phyloP scores from a whole-genome alignment of 2,888 invertebrate genomes.

The Cremastinae sp. region DNA sequence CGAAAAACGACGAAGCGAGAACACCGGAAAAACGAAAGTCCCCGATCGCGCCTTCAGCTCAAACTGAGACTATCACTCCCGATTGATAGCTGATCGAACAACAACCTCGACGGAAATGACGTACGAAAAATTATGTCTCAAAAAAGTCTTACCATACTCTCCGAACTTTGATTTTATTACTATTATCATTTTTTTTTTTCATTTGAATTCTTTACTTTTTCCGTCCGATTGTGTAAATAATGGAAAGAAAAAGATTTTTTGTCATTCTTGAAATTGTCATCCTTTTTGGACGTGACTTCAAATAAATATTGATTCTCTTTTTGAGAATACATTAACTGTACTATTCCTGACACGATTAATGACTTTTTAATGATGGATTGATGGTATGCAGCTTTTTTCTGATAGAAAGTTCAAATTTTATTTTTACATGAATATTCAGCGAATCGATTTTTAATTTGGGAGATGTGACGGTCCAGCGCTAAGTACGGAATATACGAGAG shows the following conservation, averaged over 20 bases:
- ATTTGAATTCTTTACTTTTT: background rate
- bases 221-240: background rate
- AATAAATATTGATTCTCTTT: conserved; percentile 15
- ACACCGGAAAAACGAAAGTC: conserved; percentile 11
- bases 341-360: too few species aligned
- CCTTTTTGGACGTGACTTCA: conserved; percentile 28
- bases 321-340: background rate
- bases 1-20: conserved; percentile 22
- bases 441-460: too few species aligned
- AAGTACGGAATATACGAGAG: too few species aligned
- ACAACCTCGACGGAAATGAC: background rate
- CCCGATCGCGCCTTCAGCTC: conserved; percentile 40
- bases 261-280: conserved; percentile 11
- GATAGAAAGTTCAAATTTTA: too few species aligned
- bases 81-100: conserved; percentile 53
- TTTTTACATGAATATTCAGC: too few species aligned
- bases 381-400: too few species aligned
- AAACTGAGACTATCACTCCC: conserved; percentile 60
- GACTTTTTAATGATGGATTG: too few species aligned
- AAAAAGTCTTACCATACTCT: background rate
- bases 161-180: background rate
- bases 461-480: too few species aligned
- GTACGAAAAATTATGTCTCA: background rate
- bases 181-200: background rate
- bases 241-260: conserved; percentile 12